phyloP scores from a whole-genome alignment of 2,888 invertebrate genomes.

The Gymnocheta viridis region DNA sequence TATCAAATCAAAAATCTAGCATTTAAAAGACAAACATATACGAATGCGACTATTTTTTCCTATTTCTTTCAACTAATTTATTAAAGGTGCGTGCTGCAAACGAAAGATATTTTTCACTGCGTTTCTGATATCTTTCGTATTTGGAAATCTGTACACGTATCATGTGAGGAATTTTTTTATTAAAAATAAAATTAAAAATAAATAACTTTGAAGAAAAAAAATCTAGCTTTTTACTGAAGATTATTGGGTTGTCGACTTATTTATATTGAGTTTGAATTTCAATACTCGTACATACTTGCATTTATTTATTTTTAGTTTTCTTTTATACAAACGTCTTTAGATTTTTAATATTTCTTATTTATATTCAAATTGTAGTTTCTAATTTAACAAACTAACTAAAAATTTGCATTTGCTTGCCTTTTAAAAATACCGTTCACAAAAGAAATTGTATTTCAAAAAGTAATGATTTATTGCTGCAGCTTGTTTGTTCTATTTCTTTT shows the following conservation, averaged over 20 bases:
- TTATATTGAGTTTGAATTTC: slow-evolving; percentile 45
- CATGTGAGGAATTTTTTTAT: slow-evolving; percentile 51
- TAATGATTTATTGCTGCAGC: slow-evolving; percentile 41
- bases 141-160: slow-evolving; percentile 48
- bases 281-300: slow-evolving; percentile 25
- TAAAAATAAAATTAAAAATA: slow-evolving; percentile 44
- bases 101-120: not conserved
- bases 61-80: not conserved
- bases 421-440: slow-evolving; percentile 30
- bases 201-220: slow-evolving; percentile 41
- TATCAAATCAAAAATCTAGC: slow-evolving; percentile 27
- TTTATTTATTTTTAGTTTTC: slow-evolving; percentile 45
- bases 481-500: not conserved
- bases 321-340: slow-evolving; percentile 61
- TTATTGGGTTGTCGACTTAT: slow-evolving; percentile 2
- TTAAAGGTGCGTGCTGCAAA: slow-evolving; percentile 41
- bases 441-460: slow-evolving; percentile 28
- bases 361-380: slow-evolving; percentile 32
- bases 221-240: slow-evolving; percentile 19
- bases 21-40: not conserved
- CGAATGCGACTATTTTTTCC: not conserved
- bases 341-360: slow-evolving; percentile 57
- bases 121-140: not conserved
- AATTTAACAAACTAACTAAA: slow-evolving; percentile 12
- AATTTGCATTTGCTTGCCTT: slow-evolving; percentile 53